Base-by-base conservation (phyloP, 2,113 vertebrate genomes). In the Urocolius indicus region DNA sequence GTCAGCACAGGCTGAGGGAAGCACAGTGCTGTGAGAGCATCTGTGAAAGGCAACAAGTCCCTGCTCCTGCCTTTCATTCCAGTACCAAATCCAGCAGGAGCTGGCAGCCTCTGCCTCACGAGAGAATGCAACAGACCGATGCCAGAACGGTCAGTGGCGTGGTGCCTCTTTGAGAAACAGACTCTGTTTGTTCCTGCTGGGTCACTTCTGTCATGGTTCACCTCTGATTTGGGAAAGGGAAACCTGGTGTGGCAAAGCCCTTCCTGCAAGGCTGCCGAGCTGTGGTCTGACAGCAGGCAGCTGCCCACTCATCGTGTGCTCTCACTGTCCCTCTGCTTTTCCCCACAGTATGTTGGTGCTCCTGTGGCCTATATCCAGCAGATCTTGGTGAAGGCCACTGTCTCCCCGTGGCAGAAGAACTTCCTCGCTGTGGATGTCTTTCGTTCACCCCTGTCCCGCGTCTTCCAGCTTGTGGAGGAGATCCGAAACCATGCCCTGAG, bases 311-410 rank as follows among this genome's bases (percentile, higher is more conserved):
- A 30, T n/a, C 9, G 2, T n/a, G 23, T 49, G 38, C 41, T 65
- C 52, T 46, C 59, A 2, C 51, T 74, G 62, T 82, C 36, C 46
- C 27, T 43, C 58, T 69, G 68, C 16, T 10, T 89, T 22, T 59
- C 67, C 76, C 87, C 2, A 4, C 94, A 99, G 99, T 99, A 99
- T 16, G 98, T 98, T 1, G 99, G 99, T 3, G 98, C 98, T 83
- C 99, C 99, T 0, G 99, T 99, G 55, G 99, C 99, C 62, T 99
- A 99, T 93, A 98, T 99, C 92, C 99, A 99, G 97, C 99, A 99
- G 98, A 98, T 99, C 91, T 89, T 99, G 65, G 99, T 99, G 87
- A 99, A 99, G 94, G 98, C 99, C 11, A 99, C 98, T 0, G 99
- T 99, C 72, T 99, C 99, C 78, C 99, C 99, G 3, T 99, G 99